phyloP scores from a whole-genome alignment of 2,888 invertebrate genomes.

The Oscheius sp. region DNA sequence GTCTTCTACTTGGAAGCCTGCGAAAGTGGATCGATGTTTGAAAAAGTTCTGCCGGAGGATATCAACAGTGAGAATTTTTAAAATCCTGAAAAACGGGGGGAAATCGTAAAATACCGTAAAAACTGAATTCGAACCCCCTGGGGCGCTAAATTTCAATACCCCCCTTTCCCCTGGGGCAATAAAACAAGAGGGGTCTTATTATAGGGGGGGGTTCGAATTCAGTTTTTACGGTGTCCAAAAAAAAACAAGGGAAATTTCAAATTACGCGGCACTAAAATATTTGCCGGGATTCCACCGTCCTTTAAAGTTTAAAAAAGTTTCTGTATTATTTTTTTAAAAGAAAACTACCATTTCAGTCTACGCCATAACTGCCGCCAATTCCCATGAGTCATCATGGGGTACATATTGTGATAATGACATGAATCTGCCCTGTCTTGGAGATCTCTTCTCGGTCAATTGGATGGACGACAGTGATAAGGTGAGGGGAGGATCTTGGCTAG shows the following conservation, averaged over 20 bases:
- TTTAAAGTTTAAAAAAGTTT: not conserved
- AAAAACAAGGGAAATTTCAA: no score
- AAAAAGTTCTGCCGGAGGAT: constrained; percentile 76
- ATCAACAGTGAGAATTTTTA: constrained; percentile 75
- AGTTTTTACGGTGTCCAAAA: no score
- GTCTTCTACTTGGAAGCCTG: constrained; percentile 80
- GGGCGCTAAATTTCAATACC: no score
- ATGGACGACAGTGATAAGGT: constrained; percentile 78
- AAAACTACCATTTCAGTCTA: constrained; percentile 77
- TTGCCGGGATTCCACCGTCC: no score
- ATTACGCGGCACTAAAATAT: no score
- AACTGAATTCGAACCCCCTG: no score
- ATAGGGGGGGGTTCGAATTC: no score
- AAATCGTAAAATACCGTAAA: no score
- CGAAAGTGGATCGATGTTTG: constrained; percentile 80
- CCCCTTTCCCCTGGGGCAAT: no score
- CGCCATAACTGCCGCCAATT: constrained; percentile 79
- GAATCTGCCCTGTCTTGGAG: constrained; percentile 76
- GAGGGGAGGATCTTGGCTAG: no score
- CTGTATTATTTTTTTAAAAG: no score
- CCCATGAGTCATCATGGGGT: constrained; percentile 78
- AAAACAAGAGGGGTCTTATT: no score
- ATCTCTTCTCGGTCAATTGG: constrained; percentile 80
- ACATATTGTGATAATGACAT: constrained; percentile 77
- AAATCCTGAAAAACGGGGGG: not conserved